Base-by-base conservation (phyloP, 2,797 vertebrate species). In the Nannoperca obscura region DNA sequence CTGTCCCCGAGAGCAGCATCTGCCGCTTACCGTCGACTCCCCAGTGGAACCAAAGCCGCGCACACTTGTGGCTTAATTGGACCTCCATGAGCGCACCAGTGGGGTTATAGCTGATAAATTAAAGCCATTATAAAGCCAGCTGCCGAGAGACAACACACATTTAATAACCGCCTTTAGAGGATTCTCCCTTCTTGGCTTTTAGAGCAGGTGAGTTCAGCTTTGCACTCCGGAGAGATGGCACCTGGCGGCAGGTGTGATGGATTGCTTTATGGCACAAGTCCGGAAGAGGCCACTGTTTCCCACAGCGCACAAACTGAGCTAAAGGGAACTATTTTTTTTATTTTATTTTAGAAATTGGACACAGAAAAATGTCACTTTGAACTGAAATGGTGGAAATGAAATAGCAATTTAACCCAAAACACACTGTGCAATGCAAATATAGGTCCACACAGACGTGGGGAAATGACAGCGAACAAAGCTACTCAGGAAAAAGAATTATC, bases 21-120 rank as follows among this genome's bases (percentile, higher is more conserved):
- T 76, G 38, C 69, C 38, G 36, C 49, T 74, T 4, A 53, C 42
- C n/a, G 59, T 15, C 17, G 47, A 7, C 57, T 60, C 40, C 74
- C 71, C 60, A 57, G 0, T 3, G 62, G 80, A 76, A 27, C 1
- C 24, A 15, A 10, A 2, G 55, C 47, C 38, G 54, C 55, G 54
- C 9, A 27, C 17, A 8, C 20, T 55, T 15, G 20, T 1, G 55
- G 20, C 63, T 75, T 70, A 80, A 83, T 67, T 53, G 34, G n/a
- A 66, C 63, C 54, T 66, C 36, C 22, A 2, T 12, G 67, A 81
- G 54, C 1, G 49, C 58, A 47, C 12, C 3, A 7, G 20, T 34
- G 67, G 44, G 65, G 50, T 71, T 54, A 27, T 27, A 20, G 62
- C 5, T 88, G 78, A 88, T 83, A 27, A 78, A 90, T 78, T 65